Evolutionary conservation across 2,113 vertebrate genomes (phyloP), one percentile per base, ranked within the genome.

Genomic region (Entelurus aequoreus): DNA sequence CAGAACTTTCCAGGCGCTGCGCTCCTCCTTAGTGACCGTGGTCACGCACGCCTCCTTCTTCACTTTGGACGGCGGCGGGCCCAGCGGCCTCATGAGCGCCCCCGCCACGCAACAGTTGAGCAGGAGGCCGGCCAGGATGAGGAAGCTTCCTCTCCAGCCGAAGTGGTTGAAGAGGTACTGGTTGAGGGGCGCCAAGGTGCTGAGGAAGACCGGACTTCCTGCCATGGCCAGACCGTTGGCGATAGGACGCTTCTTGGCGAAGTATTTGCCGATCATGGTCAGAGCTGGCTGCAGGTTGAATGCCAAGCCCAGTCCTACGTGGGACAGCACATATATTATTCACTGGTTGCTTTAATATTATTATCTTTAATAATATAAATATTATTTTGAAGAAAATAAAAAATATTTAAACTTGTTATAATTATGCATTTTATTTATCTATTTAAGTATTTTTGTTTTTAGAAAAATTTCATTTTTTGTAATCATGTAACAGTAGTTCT

Each of bases 201-300:
- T 97, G 77, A 99, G 89, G 84, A 98, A 96, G 54, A 99, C 97
- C 3, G 97, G 97, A 76, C 97, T 99, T 69, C 97, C 97, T 9
- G 97, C 94, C 97, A 99, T 99, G 5, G 97, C 94, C 36, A 98
- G 66, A 35, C 96, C 97, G 54, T 94, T 99, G 15, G 97, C 97
- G 52, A 98, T 89, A 16, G 97, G 96, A 5, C 97, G 92, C 70
- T 94, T 98, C 87, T 91, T 93, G 50, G 66, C 94, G 85, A 99
- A 99, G 81, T 99, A 99, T 86, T 86, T 96, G 53, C 97, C 97
- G 37, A 99, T 93, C 90, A 99, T 99, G 0, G 97, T 98, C 73
- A 99, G 87, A 4, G 97, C 92, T 12, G 97, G 97, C 74, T 99
- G 97, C 68, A 99, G 91, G 88, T 99, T 99, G 84, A 99, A 97